Evolutionary conservation across 2,113 vertebrate genomes (phyloP).

Genomic region (Stomatorhinus ivindoensis): DNA sequence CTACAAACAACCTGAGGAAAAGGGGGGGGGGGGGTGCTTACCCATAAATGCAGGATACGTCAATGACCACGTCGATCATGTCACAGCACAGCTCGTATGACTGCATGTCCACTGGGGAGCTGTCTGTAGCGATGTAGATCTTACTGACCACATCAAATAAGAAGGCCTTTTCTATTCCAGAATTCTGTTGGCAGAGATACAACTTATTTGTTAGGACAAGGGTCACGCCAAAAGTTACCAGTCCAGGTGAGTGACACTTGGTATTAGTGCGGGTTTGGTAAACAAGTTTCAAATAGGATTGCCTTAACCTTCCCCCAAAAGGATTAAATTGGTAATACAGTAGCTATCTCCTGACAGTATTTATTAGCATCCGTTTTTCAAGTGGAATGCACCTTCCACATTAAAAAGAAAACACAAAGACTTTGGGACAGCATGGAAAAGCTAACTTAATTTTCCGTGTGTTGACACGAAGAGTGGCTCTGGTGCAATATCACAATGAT

Average conservation of each 20-base stretch:
- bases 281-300: neutral
- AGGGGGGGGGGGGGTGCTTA: no score
- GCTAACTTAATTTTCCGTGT: neutral
- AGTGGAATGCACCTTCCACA: neutral
- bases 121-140: constrained; percentile 99
- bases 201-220: neutral
- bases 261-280: neutral
- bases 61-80: constrained; percentile 99
- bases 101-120: constrained; percentile 98
- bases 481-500: neutral
- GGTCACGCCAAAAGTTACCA: neutral
- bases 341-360: neutral
- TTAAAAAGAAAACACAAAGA: neutral
- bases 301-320: neutral
- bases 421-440: neutral
- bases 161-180: constrained; percentile 98
- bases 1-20: neutral
- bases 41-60: constrained; percentile 99
- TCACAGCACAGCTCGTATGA: constrained; percentile 97
- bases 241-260: neutral
- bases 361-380: neutral
- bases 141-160: constrained; percentile 99
- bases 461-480: neutral
- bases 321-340: neutral
- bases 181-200: constrained; percentile 71